Evolutionary conservation across 2,113 vertebrate genomes (phyloP).

Genomic region (Mesoclemmys tuberculata): DNA sequence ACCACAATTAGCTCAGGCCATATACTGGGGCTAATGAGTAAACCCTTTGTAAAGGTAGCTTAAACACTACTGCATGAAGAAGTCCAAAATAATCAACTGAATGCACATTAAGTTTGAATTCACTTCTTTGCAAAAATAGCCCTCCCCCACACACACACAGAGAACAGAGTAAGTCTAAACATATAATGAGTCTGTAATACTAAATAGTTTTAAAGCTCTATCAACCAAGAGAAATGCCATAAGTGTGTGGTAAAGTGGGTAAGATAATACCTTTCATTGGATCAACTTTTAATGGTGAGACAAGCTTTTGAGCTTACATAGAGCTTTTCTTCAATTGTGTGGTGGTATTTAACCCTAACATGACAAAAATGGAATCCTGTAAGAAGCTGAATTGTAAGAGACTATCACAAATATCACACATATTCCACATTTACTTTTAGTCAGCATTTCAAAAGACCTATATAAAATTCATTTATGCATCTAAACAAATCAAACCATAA

Average conservation of each 20-base stretch:
- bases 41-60: constrained; percentile 66
- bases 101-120: constrained; percentile 38
- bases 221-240: neutral
- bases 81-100: neutral
- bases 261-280: neutral
- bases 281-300: neutral
- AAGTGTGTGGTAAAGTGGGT: rapidly evolving
- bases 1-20: constrained; percentile 73
- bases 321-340: neutral
- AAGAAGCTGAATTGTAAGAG: constrained; percentile 2
- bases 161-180: neutral
- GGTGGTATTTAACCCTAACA: constrained; percentile 1
- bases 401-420: neutral
- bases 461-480: neutral
- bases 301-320: neutral
- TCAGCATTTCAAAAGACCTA: neutral
- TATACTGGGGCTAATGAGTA: constrained; percentile 73
- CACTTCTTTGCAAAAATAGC: constrained; percentile 27
- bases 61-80: neutral
- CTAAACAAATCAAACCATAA: neutral
- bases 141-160: neutral
- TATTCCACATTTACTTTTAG: neutral
- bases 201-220: neutral
- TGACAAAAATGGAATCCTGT: neutral
- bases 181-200: rapidly evolving